Percentiles rank a stretch among this genome's conserved stretches.
Evolutionary conservation across 2,888 invertebrate species (phyloP).

Genomic region (Belgica antarctica): DNA sequence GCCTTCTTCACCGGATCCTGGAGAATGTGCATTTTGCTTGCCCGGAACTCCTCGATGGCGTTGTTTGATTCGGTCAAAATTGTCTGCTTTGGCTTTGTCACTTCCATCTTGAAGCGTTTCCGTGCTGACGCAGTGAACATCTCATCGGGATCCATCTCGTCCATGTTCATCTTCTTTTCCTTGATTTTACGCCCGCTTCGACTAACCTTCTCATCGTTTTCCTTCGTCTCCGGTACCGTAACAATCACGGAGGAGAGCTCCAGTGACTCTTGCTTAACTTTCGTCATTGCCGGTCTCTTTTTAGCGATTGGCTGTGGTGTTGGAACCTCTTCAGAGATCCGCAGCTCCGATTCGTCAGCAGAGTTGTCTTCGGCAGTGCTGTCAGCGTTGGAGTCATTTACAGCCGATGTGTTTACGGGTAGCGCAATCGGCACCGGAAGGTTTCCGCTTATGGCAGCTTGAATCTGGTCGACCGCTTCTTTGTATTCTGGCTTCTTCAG

Average conservation of each 20-base stretch:
- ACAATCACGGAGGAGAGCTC: background rate
- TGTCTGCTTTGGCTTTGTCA: background rate
- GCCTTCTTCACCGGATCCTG: constrained; percentile 55
- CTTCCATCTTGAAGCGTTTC: constrained; percentile 36
- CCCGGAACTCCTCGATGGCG: constrained; percentile 21
- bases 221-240: background rate
- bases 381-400: background rate
- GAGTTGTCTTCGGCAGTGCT: background rate
- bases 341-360: constrained; percentile 27
- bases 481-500: constrained; percentile 80
- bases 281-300: background rate
- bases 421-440: constrained; percentile 52
- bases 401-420: background rate
- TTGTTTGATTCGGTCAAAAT: background rate
- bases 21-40: constrained; percentile 31
- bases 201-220: constrained; percentile 51
- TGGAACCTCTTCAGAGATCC: constrained; percentile 12
- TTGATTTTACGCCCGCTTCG: constrained; percentile 74
- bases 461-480: constrained; percentile 85
- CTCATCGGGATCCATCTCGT: constrained; percentile 39
- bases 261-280: background rate
- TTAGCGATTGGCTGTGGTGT: constrained; percentile 4
- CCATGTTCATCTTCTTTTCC: constrained; percentile 56
- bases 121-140: constrained; percentile 8
- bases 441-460: constrained; percentile 69